These are phyloP conservation scores for Yponomeuta malinellus DNA, from an alignment of 2,888 invertebrate genomes.

Conservation along the genomic window DNA sequence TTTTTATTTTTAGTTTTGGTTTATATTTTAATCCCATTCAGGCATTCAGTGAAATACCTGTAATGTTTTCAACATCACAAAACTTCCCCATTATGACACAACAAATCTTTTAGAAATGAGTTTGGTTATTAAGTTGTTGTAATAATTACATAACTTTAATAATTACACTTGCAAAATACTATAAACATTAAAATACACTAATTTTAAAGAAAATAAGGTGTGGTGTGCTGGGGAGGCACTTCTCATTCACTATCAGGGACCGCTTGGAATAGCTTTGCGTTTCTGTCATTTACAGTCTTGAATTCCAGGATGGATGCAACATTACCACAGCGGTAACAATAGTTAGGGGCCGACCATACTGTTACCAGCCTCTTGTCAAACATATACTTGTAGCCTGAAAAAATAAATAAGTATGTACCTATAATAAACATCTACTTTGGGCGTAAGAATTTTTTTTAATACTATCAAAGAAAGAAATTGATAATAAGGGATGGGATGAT, in stretches of 20 bases:
- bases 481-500: background rate
- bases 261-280: constrained; percentile 93
- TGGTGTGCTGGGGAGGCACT: constrained; percentile 93
- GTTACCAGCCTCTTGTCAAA: constrained; percentile 98
- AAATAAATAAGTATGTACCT: constrained; percentile 15
- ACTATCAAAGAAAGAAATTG: too few species aligned
- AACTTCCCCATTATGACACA: too few species aligned
- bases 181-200: constrained; percentile 28
- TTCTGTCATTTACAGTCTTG: constrained; percentile 83
- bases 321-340: constrained; percentile 99
- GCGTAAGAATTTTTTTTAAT: background rate
- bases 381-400: constrained; percentile 96
- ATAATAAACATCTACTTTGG: too few species aligned
- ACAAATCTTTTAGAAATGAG: too few species aligned
- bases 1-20: too few species aligned
- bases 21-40: too few species aligned
- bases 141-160: too few species aligned
- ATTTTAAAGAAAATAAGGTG: constrained; percentile 95
- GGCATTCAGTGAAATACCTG: too few species aligned
- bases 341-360: constrained; percentile 99
- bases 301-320: constrained; percentile 97
- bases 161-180: constrained; percentile 35
- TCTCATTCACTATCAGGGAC: constrained; percentile 96
- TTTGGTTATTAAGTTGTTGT: too few species aligned
- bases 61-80: too few species aligned